Base-by-base conservation (phyloP, 2,888 invertebrate genomes). In the Phragmatobia fuliginosa region DNA sequence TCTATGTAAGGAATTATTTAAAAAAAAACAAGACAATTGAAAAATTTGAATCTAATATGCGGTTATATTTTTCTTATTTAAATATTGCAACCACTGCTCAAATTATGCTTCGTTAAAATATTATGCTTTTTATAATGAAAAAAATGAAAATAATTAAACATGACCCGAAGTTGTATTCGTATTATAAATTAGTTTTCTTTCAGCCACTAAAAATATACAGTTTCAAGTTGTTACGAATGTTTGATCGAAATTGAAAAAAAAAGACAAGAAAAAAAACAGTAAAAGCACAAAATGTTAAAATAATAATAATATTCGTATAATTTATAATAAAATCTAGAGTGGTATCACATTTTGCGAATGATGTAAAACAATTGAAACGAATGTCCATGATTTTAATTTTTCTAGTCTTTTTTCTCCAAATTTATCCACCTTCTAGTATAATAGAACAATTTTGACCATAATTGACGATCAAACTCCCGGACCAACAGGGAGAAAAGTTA, bases 391-490 rank as follows among this genome's bases (percentile, higher is more conserved):
- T 81, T 76, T 69, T 32, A 28, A 64, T 32, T 58, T 65, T 18
- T 74, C 79, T 81, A 81, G 82, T 80, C 81, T 82, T 80, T 75
- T 67, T 78, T 82, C 80, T 82, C 82, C 72, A 79, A 79, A 73
- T 71, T 52, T 67, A 70, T 74, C 73, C 78, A 81, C 70, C 74
- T 59, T 68, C 18, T 71, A 73, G 71, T 66, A 38, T 49, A 66
- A 63, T 61, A 67, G 33, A 75, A 62, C 60, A 75, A 72, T 70
- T 63, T 63, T 52, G 62, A 78, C 21, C 63, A 67, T 78, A 82
- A 83, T 76, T 80, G 78, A 73, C 76, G 83, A 83, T 80, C 82
- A 81, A 83, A 80, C 82, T 63, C 78, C 73, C 80, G 78, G 70
- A 78, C 74, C 76, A 76, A 78, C 75, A 68, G 64, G 72, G 68